These are phyloP conservation scores for Enteromius anoplus DNA, from an alignment of 2,797 vertebrate species.

Conservation along the genomic window DNA sequence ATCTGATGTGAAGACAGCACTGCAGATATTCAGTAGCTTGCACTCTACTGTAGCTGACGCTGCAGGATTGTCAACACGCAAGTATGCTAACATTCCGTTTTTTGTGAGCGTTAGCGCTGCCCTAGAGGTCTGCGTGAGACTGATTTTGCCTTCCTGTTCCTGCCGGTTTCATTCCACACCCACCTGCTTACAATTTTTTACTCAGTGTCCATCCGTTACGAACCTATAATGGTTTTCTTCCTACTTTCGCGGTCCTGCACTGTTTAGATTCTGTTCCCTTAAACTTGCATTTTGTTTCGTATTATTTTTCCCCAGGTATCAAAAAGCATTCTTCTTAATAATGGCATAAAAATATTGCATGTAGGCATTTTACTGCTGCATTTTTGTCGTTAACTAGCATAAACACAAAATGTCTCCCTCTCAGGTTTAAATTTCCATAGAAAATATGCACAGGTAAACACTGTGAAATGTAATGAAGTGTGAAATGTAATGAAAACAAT, in stretches of 20 bases:
- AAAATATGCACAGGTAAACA: neutral
- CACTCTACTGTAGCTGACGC: constrained; percentile 30
- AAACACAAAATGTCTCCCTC: neutral
- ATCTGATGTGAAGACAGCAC: constrained; percentile 39
- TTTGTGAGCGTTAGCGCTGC: constrained; percentile 15
- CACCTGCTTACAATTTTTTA: neutral
- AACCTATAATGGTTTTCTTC: neutral
- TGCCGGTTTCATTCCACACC: neutral
- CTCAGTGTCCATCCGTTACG: neutral
- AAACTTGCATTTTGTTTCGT: neutral
- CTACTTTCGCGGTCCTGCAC: neutral
- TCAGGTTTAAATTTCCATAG: neutral
- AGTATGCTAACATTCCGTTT: constrained; percentile 39
- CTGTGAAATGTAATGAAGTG: too few relatives aligned
- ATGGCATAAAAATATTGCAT: neutral
- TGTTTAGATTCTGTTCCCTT: neutral
- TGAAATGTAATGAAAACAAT: neutral
- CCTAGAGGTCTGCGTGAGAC: constrained; percentile 20
- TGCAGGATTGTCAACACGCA: constrained; percentile 31
- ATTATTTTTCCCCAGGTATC: neutral
- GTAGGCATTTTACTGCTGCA: neutral
- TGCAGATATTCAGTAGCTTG: constrained; percentile 36
- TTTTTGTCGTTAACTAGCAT: neutral
- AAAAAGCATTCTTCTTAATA: constrained; percentile 1
- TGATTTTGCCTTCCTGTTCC: neutral